A percentile compares a stretch with the other conserved stretches of the same genome.
Evolutionary conservation across 2,113 vertebrate genomes (phyloP).

Genomic region (Hemibagrus wyckioides): DNA sequence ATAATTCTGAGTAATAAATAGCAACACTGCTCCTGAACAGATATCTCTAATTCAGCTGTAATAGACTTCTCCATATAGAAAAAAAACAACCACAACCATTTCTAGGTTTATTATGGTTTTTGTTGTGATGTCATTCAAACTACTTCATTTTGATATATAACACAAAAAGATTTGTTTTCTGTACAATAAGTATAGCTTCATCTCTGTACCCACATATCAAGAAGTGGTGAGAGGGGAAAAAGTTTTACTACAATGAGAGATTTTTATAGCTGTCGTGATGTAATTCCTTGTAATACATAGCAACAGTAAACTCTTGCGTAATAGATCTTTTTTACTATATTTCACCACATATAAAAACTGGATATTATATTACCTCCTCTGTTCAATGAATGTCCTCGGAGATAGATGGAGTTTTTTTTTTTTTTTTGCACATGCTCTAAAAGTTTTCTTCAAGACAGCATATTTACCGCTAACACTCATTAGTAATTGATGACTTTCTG

Average conservation of each 20-base stretch:
- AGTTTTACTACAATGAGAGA: not conserved
- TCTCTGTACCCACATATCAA: not conserved
- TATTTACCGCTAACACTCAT: conserved; percentile 33
- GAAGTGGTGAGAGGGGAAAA: not conserved
- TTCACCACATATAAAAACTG: not conserved
- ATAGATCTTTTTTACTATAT: not conserved
- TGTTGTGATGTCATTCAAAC: not conserved
- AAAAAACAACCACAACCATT: not conserved
- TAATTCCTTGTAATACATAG: not conserved
- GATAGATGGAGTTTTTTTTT: too few species aligned
- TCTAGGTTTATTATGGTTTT: not conserved
- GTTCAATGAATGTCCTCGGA: not conserved
- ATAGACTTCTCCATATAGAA: not conserved
- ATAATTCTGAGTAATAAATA: not conserved
- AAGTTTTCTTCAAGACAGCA: not conserved
- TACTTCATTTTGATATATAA: not conserved
- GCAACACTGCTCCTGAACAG: not conserved
- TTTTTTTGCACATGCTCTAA: not conserved
- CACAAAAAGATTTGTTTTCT: not conserved
- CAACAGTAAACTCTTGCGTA: not conserved
- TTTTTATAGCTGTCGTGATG: not conserved
- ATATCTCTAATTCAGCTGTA: not conserved
- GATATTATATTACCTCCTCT: not conserved
- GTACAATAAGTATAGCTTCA: not conserved
- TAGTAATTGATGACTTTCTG: conserved; percentile 18